Evolutionary conservation across 2,113 vertebrate genomes (phyloP).

Genomic region (Cyprinus carpio): DNA sequence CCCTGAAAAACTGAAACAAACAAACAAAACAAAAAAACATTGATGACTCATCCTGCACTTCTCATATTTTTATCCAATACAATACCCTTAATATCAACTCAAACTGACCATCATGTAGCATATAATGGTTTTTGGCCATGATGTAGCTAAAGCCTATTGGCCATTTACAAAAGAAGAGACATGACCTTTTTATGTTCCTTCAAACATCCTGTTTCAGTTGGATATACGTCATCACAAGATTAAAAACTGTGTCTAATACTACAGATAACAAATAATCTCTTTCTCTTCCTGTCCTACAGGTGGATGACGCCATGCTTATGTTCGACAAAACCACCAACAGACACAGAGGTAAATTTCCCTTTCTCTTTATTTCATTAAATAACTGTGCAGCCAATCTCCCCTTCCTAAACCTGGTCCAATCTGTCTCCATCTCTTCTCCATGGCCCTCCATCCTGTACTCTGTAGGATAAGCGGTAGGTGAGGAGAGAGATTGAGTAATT

Average conservation of each 20-base stretch:
- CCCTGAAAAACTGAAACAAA: no score
- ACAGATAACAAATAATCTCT: neutral
- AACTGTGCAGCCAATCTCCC: conserved; percentile 33
- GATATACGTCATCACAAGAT: neutral
- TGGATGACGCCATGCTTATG: conserved; percentile 99
- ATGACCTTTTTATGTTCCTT: neutral
- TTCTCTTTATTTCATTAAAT: conserved; percentile 53
- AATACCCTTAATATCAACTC: neutral
- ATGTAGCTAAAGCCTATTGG: neutral
- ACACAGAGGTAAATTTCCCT: conserved; percentile 89
- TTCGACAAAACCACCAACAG: conserved; percentile 99
- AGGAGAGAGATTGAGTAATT: conserved; percentile 75
- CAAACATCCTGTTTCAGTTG: neutral
- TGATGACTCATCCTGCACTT: no score
- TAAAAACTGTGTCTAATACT: neutral
- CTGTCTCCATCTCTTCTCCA: conserved; percentile 60
- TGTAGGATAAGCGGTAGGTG: conserved; percentile 68
- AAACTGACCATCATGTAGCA: neutral
- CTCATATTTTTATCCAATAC: neutral
- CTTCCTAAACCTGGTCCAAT: conserved; percentile 57
- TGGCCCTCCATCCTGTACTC: conserved; percentile 63
- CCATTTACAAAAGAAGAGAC: neutral
- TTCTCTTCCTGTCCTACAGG: conserved; percentile 75
- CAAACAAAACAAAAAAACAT: no score
- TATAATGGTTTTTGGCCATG: neutral